A percentile compares a stretch with the other conserved stretches of the same genome.
These are phyloP conservation scores for Australoheros facetus DNA, from an alignment of 2,797 vertebrate species.

Conservation along the genomic window DNA sequence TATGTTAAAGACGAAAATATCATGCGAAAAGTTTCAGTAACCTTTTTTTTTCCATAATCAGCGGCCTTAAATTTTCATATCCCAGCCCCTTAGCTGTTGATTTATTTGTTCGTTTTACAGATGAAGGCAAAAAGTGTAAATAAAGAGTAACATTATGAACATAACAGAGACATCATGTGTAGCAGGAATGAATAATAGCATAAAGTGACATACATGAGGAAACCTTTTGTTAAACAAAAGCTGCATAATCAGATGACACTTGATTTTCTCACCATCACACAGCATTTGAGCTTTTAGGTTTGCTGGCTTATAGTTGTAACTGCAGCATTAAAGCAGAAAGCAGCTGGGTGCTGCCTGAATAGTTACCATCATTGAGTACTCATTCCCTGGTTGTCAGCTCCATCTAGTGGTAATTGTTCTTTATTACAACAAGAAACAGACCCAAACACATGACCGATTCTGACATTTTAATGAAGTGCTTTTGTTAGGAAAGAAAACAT, in stretches of 20 bases:
- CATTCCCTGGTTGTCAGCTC: not conserved
- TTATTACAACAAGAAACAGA: conserved; percentile 5
- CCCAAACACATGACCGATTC: not conserved
- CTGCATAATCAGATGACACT: not conserved
- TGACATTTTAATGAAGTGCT: not conserved
- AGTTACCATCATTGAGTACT: not conserved
- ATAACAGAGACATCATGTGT: not conserved
- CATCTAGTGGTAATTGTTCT: conserved; percentile 23
- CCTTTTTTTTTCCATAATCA: too few species aligned
- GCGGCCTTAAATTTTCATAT: not conserved
- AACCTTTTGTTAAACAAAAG: not conserved
- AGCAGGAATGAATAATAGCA: not conserved
- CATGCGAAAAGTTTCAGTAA: not conserved
- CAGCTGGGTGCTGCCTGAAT: not conserved
- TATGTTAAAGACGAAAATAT: not conserved
- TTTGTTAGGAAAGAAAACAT: not conserved
- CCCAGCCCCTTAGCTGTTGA: not conserved
- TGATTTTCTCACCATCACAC: not conserved
- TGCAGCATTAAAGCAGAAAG: not conserved
- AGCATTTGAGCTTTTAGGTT: not conserved
- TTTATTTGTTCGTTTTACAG: not conserved
- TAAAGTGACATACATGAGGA: not conserved
- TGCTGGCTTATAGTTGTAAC: accelerated
- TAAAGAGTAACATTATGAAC: not conserved
- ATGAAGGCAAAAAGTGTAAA: not conserved